Percentiles rank a stretch among this genome's conserved stretches.
Evolutionary conservation across 1,140 invertebrate species (phyloP).

Genomic region (Papilio helenus): DNA sequence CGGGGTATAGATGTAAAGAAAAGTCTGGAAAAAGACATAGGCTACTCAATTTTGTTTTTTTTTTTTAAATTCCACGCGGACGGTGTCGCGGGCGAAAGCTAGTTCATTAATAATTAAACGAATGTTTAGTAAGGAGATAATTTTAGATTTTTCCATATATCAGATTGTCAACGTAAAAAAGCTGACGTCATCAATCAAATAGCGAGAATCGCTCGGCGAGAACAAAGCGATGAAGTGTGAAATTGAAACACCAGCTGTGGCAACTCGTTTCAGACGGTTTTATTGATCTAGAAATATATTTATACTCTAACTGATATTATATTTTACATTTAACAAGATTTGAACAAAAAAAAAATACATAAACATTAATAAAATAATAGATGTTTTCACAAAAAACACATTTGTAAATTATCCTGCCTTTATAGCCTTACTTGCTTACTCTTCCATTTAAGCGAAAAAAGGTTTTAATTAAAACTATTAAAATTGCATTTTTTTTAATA

Average conservation of each 20-base stretch:
- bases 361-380: neutral
- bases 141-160: neutral
- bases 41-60: no score
- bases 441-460: no score
- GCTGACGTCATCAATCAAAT: conserved; percentile 6
- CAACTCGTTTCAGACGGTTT: neutral
- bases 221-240: conserved; percentile 15
- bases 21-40: no score
- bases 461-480: no score
- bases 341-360: no score
- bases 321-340: neutral
- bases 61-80: no score
- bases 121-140: neutral
- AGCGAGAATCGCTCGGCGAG: neutral
- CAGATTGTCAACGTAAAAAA: neutral
- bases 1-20: no score
- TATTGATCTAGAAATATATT: conserved; percentile 5
- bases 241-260: neutral
- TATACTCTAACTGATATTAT: neutral
- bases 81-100: no score
- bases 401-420: neutral
- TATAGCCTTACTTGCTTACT: no score
- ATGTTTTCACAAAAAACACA: neutral
- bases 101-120: no score
- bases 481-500: no score